Conservation (phyloP, 2,888 invertebrate genomes). For the Meganola albula region DNA sequence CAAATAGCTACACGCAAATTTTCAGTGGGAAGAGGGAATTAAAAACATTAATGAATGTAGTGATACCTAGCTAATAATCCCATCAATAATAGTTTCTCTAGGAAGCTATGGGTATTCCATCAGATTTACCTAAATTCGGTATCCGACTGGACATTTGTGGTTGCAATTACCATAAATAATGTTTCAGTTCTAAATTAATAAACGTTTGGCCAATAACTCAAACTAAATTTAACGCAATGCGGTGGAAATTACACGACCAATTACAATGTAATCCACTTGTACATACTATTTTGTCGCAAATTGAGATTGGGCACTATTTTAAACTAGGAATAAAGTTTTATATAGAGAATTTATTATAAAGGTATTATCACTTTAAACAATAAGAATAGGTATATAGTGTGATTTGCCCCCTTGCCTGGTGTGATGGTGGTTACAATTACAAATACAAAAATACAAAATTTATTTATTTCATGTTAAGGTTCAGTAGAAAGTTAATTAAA, state of each 20-base stretch:
- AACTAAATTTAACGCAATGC: conserved; percentile 52
- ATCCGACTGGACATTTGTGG: conserved; percentile 39
- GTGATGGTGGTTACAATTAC: too few species aligned
- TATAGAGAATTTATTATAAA: too few species aligned
- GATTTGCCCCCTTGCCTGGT: too few species aligned
- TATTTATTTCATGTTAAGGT: too few species aligned
- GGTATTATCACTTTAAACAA: too few species aligned
- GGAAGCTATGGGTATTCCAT: conserved; percentile 27
- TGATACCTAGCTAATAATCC: background rate
- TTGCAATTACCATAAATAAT: conserved; percentile 54
- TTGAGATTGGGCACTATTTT: conserved; percentile 12
- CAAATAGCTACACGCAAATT: too few species aligned
- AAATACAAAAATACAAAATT: too few species aligned
- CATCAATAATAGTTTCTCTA: background rate
- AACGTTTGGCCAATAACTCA: conserved; percentile 56
- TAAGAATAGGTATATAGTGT: too few species aligned
- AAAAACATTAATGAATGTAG: background rate
- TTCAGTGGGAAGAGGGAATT: too few species aligned
- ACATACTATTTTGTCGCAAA: too few species aligned
- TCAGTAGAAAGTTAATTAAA: too few species aligned
- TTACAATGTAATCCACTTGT: conserved; percentile 47
- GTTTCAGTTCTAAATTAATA: conserved; percentile 59
- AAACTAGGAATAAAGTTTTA: too few species aligned
- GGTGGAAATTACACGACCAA: conserved; percentile 39
- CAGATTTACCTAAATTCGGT: conserved; percentile 34